Base-by-base conservation (phyloP, 2,888 invertebrate species). In the Pterobdella sp. region DNA sequence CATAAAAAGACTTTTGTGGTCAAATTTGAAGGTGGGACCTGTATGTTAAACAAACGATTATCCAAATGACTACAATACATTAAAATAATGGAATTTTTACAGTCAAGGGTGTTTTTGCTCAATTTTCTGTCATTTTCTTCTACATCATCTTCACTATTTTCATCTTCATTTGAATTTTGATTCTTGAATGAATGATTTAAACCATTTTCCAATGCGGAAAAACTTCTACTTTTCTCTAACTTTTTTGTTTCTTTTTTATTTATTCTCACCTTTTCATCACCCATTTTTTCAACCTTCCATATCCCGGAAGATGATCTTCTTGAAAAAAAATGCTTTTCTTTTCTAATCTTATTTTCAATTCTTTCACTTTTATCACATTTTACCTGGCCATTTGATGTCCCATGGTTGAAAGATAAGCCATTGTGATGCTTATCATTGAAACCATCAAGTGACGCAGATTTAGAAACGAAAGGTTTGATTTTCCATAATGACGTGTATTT, bases 11-110 rank as follows among this genome's bases (percentile, higher is more conserved):
- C 69, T 32, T 37, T 69, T 69, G 32, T 31, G 29, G 31, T 69
- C 69, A 49, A 49, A 69, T 1, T 69, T 31, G 52, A 69, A 69
- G 22, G 69, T 69, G 3, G 49, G 49, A 49, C 69, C 69, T 69
- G n/a, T n/a, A n/a, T n/a, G n/a, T 34, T 7, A 66, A 1, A 66
- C n/a, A 34, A 14, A 66, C 14, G n/a, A 14, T 14, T 18, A 31
- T 66, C 10, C 66, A 66, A 34, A n/a, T 26, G 31, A 1, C 32
- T 26, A 32, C 4, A 7, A 66, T 7, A 10, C 31, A 26, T 2
- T 34, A 66, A 66, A 26, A 0, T 7, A 14, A 14, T 0, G 32
- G 4, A 14, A 66, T 69, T 69, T 31, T 42, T 22, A 1, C 26
- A 14, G 0, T 1, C 42, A n/a, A 29, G 10, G 37, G 42, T 4